phyloP scores from a whole-genome alignment of 2,888 invertebrate genomes.

The Odontocerum albicorne region DNA sequence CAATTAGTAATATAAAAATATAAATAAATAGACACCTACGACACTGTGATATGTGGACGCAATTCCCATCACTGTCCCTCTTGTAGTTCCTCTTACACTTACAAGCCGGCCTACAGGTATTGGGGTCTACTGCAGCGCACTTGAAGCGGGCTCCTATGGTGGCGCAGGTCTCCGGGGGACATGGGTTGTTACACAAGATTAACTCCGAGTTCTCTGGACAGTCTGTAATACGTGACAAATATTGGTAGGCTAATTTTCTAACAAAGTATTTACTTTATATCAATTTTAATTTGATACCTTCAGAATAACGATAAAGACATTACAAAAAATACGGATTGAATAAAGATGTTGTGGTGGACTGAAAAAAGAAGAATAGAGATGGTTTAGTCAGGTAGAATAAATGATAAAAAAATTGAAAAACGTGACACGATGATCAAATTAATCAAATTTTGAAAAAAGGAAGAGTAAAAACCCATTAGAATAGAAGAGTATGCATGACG shows the following conservation, averaged over 20 bases:
- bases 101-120: slow-evolving; percentile 15
- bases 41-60: slow-evolving; percentile 10
- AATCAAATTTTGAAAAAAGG: no score
- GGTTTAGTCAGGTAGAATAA: no score
- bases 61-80: slow-evolving; percentile 8
- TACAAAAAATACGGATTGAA: no score
- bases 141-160: slow-evolving; percentile 7
- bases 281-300: no score
- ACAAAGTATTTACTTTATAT: no score
- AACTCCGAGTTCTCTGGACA: slow-evolving; percentile 7
- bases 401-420: no score
- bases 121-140: slow-evolving; percentile 7
- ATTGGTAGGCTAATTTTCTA: background rate
- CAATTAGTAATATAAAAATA: background rate
- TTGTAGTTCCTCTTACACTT: slow-evolving; percentile 4
- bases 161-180: slow-evolving; percentile 16
- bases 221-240: background rate
- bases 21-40: slow-evolving; percentile 6
- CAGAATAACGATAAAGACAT: no score
- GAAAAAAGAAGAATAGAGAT: no score
- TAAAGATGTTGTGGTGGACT: no score
- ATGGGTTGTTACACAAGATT: slow-evolving; percentile 3
- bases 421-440: no score
- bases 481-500: no score
- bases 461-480: no score